Conservation (phyloP, 2,113 vertebrate species). For the Microcebus jonahi region DNA sequence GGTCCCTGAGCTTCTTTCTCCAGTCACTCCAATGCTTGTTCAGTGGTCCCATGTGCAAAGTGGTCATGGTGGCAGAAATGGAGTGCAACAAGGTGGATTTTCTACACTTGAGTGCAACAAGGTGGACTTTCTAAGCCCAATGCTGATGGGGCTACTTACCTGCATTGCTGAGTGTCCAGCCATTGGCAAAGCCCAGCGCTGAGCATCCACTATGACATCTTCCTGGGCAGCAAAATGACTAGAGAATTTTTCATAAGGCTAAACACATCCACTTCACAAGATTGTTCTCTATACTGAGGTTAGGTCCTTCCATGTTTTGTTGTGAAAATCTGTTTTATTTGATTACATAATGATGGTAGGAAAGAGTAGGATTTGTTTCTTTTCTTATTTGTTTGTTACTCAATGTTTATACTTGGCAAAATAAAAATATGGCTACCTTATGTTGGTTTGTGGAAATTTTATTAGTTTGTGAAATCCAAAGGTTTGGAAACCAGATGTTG, state of each 20-base stretch:
- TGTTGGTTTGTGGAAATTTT: conserved; percentile 14
- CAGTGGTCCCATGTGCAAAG: not conserved
- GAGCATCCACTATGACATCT: not conserved
- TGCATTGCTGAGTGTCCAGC: no score
- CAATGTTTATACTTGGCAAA: not conserved
- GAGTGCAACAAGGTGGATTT: not conserved
- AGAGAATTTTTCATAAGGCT: not conserved
- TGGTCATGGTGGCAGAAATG: not conserved
- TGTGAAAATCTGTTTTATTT: not conserved
- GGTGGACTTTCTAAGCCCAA: not conserved
- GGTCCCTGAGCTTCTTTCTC: not conserved
- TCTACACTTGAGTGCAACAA: not conserved
- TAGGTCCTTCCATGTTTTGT: not conserved
- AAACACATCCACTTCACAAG: not conserved
- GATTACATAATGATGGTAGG: not conserved
- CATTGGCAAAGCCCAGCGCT: not conserved
- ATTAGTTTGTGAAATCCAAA: not conserved
- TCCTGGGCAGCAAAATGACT: not conserved
- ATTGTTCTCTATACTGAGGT: not conserved
- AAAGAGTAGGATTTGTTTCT: not conserved
- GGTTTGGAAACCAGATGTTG: not conserved
- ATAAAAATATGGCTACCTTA: not conserved
- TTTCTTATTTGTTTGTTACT: conserved; percentile 19
- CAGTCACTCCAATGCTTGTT: not conserved
- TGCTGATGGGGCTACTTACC: no score